Base-by-base conservation (phyloP, 2,888 invertebrate species). In the Ethmia dodecea region DNA sequence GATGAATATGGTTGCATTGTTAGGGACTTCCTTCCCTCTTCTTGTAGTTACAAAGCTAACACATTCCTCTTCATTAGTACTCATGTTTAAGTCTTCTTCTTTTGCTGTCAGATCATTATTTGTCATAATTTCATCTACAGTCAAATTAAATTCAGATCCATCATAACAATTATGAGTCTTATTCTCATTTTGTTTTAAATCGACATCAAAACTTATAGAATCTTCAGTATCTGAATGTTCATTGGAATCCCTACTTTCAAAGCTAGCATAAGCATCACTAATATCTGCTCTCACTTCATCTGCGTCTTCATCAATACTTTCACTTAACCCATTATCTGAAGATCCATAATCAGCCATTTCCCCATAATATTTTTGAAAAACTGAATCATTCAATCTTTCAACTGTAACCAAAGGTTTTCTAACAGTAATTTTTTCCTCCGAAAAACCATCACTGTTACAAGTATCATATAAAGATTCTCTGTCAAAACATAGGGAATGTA, bases 21-120 rank as follows among this genome's bases (percentile, higher is more conserved):
- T 71, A 24, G 53, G 52, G 1, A 59, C 26, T 44, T 67, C 61
- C 58, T 74, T 73, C 40, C 67, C 60, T 54, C 68, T 68, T 60
- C 84, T 72, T 20, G 74, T 83, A 31, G 79, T 84, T 2, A 86
- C 79, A 66, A 79, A 86, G 56, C 73, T 77, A 5, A 71, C 41
- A 43, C 52, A 63, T 49, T 43, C 57, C 5, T 68, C 64, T 38
- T 68, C 61, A 35, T 42, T 42, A n/a, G n/a, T n/a, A n/a, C n/a
- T n/a, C n/a, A n/a, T n/a, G n/a, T n/a, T n/a, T n/a, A n/a, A n/a
- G 35, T 40, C 37, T 20, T 9, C 20, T 20, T 22, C n/a, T 3
- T n/a, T n/a, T n/a, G n/a, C 22, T 22, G n/a, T 22, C 22, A 20
- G n/a, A 5, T 20, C 20, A 22, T 22, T 22, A 22, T 22, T 22